Percentiles rank a stretch among this genome's conserved stretches.
Evolutionary conservation across 2,797 vertebrate species (phyloP).

Genomic region (Pangasius macronema): DNA sequence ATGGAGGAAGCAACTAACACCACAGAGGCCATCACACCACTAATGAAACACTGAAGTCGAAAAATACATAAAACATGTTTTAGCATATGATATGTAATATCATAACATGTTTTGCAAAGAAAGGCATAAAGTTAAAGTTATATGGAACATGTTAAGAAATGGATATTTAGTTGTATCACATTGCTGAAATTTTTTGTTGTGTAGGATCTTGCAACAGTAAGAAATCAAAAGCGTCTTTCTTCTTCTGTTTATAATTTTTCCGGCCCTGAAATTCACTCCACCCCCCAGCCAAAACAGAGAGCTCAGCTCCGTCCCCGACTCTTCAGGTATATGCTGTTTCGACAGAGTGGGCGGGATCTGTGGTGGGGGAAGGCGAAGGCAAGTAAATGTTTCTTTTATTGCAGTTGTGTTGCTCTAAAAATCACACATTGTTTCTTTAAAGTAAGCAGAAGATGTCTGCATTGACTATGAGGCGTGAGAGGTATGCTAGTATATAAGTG

Average conservation of each 20-base stretch:
- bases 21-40: not conserved
- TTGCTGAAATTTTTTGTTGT: not conserved
- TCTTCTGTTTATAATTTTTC: not conserved
- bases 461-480: not conserved
- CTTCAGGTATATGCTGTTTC: not conserved
- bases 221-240: not conserved
- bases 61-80: not conserved
- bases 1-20: constrained; percentile 16
- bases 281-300: not conserved
- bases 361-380: not conserved
- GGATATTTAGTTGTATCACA: not conserved
- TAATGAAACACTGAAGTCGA: not conserved
- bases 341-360: not conserved
- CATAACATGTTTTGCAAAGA: not conserved
- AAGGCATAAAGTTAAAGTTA: not conserved
- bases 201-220: not conserved
- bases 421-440: not conserved
- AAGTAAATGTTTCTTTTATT: not conserved
- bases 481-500: not conserved
- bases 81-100: too few relatives aligned
- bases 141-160: not conserved
- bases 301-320: not conserved
- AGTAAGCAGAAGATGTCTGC: not conserved
- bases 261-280: not conserved
- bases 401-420: not conserved